Conservation (phyloP, 2,113 vertebrate genomes). For the Anas platyrhynchos region DNA sequence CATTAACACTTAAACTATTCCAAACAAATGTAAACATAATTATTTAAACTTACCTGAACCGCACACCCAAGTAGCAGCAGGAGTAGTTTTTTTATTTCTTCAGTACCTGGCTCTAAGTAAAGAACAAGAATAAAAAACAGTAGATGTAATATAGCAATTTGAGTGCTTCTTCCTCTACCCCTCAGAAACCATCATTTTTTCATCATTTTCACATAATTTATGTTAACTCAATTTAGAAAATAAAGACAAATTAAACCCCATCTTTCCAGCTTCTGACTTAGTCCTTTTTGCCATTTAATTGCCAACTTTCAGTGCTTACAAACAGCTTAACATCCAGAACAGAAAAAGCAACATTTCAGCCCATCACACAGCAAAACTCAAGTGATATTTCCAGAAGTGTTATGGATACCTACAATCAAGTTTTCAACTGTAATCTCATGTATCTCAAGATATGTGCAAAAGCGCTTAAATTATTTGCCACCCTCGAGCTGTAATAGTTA, state of each 20-base stretch:
- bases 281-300: background rate
- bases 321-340: background rate
- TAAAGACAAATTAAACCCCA: background rate
- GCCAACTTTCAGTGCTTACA: background rate
- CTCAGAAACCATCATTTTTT: background rate
- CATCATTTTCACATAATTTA: background rate
- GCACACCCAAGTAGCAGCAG: conserved; percentile 95
- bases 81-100: conserved; percentile 93
- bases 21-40: background rate
- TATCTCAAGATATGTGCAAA: background rate
- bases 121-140: background rate
- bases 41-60: conserved; percentile 87
- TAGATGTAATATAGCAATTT: background rate
- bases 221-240: background rate
- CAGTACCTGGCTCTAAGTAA: conserved; percentile 89
- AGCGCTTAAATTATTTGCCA: background rate
- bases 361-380: background rate
- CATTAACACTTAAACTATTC: background rate
- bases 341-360: background rate
- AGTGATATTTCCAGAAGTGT: background rate
- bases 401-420: background rate
- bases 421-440: background rate
- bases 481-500: background rate
- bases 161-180: background rate
- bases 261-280: background rate